Evolutionary conservation across 2,113 vertebrate genomes (phyloP).

Genomic region (Cyphomyrus discorhynchus): DNA sequence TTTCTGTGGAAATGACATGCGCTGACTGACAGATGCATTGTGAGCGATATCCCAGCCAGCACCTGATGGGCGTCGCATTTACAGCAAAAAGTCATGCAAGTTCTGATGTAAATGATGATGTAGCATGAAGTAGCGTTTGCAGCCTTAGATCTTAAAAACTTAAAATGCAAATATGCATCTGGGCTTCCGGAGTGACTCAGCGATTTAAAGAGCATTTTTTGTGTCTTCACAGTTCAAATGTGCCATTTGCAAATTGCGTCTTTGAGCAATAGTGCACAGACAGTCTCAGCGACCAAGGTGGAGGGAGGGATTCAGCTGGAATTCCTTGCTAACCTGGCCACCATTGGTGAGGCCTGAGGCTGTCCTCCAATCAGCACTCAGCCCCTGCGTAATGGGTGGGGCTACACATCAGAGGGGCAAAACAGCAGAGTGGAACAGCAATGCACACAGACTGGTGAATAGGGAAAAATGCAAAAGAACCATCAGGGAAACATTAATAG

Average conservation of each 20-base stretch:
- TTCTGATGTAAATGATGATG: background rate
- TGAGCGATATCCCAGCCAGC: background rate
- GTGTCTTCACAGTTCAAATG: background rate
- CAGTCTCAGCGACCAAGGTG: background rate
- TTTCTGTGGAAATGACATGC: background rate
- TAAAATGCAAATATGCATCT: background rate
- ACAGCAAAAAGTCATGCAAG: background rate
- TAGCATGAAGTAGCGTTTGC: background rate
- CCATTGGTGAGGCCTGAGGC: background rate
- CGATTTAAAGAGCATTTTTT: background rate
- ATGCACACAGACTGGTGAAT: background rate
- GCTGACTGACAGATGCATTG: background rate
- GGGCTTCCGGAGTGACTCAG: background rate
- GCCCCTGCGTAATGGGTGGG: background rate
- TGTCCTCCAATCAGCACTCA: background rate
- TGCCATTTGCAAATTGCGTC: background rate
- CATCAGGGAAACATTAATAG: background rate
- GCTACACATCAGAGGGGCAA: background rate
- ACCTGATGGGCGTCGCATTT: background rate
- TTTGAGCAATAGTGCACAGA: background rate
- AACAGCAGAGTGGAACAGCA: background rate
- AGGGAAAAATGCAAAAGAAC: background rate
- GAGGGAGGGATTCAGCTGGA: background rate
- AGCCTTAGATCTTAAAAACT: background rate
- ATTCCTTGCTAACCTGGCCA: background rate